These are phyloP conservation scores for Cabera pusaria DNA, from an alignment of 2,888 invertebrate species.

Conservation along the genomic window DNA sequence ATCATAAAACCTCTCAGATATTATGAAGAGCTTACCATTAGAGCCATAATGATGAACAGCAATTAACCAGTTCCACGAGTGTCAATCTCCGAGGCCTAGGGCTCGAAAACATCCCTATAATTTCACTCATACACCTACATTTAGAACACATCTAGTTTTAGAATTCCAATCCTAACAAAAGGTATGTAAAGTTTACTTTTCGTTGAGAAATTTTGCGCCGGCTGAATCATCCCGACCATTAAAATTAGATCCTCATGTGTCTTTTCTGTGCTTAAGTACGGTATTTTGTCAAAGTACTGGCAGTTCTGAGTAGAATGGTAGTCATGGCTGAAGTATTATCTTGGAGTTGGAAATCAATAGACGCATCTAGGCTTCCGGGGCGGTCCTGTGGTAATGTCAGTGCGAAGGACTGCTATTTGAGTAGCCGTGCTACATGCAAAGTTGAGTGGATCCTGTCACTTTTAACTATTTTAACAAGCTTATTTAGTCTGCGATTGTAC, in stretches of 20 bases:
- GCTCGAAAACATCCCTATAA: conserved; percentile 36
- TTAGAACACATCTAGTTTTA: conserved; percentile 19
- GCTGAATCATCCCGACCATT: conserved; percentile 21
- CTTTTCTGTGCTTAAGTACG: conserved; percentile 20
- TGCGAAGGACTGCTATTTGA: conserved; percentile 28
- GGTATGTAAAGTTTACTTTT: conserved; percentile 3
- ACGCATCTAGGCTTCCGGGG: conserved; percentile 44
- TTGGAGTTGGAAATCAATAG: conserved; percentile 41
- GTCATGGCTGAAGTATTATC: conserved; percentile 40
- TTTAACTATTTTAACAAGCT: too few species aligned
- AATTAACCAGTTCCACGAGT: conserved; percentile 61
- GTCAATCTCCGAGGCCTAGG: conserved; percentile 46
- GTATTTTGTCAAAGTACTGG: conserved; percentile 35
- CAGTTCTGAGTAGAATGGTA: conserved; percentile 33
- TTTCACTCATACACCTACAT: conserved; percentile 28
- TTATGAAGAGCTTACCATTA: conserved; percentile 44
- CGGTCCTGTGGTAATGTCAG: conserved; percentile 26
- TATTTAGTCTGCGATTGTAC: too few species aligned
- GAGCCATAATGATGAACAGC: conserved; percentile 49
- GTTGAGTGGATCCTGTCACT: too few species aligned
- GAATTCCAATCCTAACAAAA: conserved; percentile 3
- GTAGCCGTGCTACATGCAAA: conserved; percentile 7
- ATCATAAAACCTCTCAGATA: conserved; percentile 53
- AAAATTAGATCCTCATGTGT: conserved; percentile 31
- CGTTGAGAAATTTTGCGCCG: not conserved